phyloP scores from a whole-genome alignment of 2,888 invertebrate species.

The Polymixis lichenea region DNA sequence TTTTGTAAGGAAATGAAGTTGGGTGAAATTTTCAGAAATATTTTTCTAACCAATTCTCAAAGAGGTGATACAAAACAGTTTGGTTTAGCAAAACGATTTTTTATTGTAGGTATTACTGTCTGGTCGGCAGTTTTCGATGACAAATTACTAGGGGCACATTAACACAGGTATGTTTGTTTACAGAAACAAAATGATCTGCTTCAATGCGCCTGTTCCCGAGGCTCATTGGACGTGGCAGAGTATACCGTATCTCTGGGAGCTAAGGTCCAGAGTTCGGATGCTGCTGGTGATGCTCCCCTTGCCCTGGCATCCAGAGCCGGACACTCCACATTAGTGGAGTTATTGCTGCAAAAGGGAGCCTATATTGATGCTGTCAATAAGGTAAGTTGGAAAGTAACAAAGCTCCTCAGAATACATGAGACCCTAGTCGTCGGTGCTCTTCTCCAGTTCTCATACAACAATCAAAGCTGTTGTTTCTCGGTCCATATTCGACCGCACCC shows the following conservation, averaged over 20 bases:
- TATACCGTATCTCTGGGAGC: constrained; percentile 92
- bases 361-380: constrained; percentile 93
- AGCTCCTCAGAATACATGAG: not conserved
- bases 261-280: constrained; percentile 92
- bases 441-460: not conserved
- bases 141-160: constrained; percentile 55
- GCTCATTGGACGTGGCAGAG: constrained; percentile 88
- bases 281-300: constrained; percentile 93
- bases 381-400: constrained; percentile 83
- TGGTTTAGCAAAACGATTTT: not conserved
- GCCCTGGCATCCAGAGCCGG: constrained; percentile 94
- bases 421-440: not conserved
- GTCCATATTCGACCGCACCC: not conserved
- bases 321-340: constrained; percentile 91
- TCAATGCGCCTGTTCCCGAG: constrained; percentile 94
- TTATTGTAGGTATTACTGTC: not conserved
- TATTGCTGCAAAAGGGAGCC: constrained; percentile 93
- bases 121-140: not conserved
- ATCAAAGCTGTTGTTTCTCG: not conserved
- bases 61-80: not conserved
- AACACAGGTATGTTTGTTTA: constrained; percentile 41
- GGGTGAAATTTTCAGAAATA: not conserved
- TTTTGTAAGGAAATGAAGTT: constrained; percentile 1
- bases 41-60: not conserved
- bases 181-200: constrained; percentile 94